Percentiles rank a stretch among this genome's conserved stretches.
phyloP scores from a whole-genome alignment of 2,888 invertebrate genomes.

The Aleiodes leptofemur region DNA sequence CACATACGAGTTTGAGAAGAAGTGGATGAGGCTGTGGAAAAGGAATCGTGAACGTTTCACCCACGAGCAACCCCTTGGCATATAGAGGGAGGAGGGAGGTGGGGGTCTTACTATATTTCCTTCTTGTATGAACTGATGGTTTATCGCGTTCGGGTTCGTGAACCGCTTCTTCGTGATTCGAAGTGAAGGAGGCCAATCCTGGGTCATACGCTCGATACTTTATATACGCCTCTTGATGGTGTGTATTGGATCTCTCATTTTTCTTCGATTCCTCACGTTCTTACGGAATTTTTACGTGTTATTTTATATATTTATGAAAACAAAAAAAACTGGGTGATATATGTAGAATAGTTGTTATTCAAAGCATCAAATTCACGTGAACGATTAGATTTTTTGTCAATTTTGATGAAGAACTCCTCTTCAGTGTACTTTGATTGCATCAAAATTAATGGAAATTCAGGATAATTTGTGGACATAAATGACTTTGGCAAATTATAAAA shows the following conservation, averaged over 20 bases:
- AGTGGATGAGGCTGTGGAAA: neutral
- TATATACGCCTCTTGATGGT: conserved; percentile 15
- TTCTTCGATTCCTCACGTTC: conserved; percentile 5
- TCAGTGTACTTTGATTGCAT: neutral
- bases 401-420: neutral
- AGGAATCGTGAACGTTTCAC: conserved; percentile 26
- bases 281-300: conserved; percentile 3
- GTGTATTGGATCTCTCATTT: conserved; percentile 1
- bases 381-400: too few relatives aligned
- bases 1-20: neutral
- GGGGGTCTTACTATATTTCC: conserved; percentile 19
- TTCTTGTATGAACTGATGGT: conserved; percentile 41
- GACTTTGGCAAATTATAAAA: conserved; percentile 4
- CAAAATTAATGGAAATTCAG: neutral
- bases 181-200: conserved; percentile 51
- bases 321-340: neutral
- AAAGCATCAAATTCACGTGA: too few relatives aligned
- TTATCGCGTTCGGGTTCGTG: conserved; percentile 49
- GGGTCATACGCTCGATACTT: conserved; percentile 36
- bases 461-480: neutral
- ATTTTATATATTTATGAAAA: neutral
- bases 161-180: conserved; percentile 52
- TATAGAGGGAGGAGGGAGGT: too few relatives aligned
- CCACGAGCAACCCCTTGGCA: conserved; percentile 22
- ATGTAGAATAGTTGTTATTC: too few relatives aligned